Conservation (phyloP, 2,113 vertebrate species). For the Petrocephalus microphthalmus region DNA sequence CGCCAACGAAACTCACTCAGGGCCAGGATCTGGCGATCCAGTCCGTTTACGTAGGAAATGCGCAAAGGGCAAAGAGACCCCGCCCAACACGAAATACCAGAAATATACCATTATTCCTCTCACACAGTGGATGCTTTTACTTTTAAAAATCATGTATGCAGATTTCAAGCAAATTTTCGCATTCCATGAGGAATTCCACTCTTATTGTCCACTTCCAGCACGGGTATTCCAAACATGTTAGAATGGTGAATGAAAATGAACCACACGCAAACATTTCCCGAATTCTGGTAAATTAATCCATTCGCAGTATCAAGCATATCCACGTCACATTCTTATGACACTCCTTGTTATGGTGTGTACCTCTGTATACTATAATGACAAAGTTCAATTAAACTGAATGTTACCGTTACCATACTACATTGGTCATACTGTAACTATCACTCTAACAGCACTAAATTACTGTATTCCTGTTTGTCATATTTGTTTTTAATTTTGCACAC, state of each 20-base stretch:
- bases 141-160: not conserved
- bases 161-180: not conserved
- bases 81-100: not conserved
- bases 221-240: too few species aligned
- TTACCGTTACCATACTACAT: not conserved
- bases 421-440: not conserved
- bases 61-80: not conserved
- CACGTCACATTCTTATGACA: not conserved
- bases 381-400: not conserved
- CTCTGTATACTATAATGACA: not conserved
- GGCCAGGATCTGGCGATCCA: not conserved
- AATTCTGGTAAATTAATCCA: not conserved
- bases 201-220: too few species aligned
- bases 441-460: not conserved
- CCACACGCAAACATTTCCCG: not conserved
- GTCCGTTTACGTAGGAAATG: not conserved
- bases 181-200: not conserved
- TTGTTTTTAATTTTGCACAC: too few species aligned
- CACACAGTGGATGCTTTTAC: not conserved
- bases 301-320: not conserved
- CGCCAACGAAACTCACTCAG: not conserved
- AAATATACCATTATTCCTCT: not conserved
- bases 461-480: too few species aligned
- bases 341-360: not conserved
- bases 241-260: not conserved